phyloP scores from a whole-genome alignment of 2,888 invertebrate species.

The Conistra vaccinii region DNA sequence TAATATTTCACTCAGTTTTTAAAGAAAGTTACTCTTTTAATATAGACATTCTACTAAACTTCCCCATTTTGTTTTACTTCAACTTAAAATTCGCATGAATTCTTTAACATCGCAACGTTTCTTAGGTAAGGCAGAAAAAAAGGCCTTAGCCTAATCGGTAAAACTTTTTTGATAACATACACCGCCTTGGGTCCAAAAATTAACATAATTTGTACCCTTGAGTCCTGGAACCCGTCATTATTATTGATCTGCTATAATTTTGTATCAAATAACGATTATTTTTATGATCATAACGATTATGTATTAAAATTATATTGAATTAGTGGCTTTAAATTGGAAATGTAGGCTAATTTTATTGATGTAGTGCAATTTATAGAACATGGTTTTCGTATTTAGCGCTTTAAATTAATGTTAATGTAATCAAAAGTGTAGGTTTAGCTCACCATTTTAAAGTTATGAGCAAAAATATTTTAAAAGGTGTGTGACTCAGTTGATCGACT shows the following conservation, averaged over 20 bases:
- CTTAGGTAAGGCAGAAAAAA: conserved; percentile 15
- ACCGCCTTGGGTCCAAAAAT: conserved; percentile 34
- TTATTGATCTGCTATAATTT: conserved; percentile 54
- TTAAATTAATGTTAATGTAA: conserved; percentile 11
- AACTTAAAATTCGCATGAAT: conserved; percentile 27
- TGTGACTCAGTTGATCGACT: neutral
- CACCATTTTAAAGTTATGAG: neutral
- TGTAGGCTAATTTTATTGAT: conserved; percentile 22
- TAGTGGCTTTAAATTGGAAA: conserved; percentile 15
- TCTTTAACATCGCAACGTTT: conserved; percentile 20
- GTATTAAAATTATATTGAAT: conserved; percentile 44
- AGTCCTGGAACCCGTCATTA: conserved; percentile 43
- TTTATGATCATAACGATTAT: conserved; percentile 53
- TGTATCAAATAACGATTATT: conserved; percentile 49
- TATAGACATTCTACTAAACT: neutral
- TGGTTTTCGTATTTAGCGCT: neutral
- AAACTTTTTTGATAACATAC: conserved; percentile 43
- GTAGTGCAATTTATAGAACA: conserved; percentile 49
- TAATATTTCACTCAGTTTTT: neutral
- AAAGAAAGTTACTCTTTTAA: neutral
- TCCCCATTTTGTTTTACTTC: neutral
- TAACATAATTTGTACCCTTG: conserved; percentile 55
- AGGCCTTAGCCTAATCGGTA: conserved; percentile 33
- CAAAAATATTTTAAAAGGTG: neutral
- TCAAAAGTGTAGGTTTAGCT: neutral